These are phyloP conservation scores for Holacanthella duospinosa DNA, from an alignment of 2,888 invertebrate genomes.

Conservation along the genomic window DNA sequence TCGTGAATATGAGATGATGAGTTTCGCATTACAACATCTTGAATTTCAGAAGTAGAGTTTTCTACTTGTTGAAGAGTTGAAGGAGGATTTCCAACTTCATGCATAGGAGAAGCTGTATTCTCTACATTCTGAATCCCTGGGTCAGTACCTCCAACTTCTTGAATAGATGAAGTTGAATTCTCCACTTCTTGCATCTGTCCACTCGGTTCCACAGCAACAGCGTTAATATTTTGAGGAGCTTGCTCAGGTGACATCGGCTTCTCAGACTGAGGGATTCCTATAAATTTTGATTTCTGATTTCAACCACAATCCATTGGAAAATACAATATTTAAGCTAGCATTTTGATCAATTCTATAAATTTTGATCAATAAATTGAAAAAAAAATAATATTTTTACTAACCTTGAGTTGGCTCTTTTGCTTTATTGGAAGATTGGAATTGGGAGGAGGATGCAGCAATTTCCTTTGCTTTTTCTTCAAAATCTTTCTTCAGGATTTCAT, in stretches of 20 bases:
- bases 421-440: background rate
- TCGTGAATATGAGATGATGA: no score
- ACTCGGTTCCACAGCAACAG: no score
- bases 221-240: background rate
- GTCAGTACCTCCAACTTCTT: background rate
- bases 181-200: no score
- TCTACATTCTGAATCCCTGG: background rate
- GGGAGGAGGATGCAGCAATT: background rate
- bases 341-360: background rate
- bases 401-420: background rate
- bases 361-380: background rate
- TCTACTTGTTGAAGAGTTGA: no score
- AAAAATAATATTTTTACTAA: no score
- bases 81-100: background rate
- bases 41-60: no score
- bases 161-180: background rate
- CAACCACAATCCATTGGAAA: no score
- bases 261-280: background rate
- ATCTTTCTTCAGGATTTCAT: slow-evolving; percentile 62
- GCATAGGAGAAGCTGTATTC: background rate
- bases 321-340: no score
- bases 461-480: slow-evolving; percentile 44
- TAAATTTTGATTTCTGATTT: background rate
- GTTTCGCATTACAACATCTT: no score
- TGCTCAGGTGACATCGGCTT: background rate